Percentiles rank a stretch among this genome's conserved stretches.
Evolutionary conservation across 2,888 invertebrate genomes (phyloP).

Genomic region (Himalopsyche tibetana): DNA sequence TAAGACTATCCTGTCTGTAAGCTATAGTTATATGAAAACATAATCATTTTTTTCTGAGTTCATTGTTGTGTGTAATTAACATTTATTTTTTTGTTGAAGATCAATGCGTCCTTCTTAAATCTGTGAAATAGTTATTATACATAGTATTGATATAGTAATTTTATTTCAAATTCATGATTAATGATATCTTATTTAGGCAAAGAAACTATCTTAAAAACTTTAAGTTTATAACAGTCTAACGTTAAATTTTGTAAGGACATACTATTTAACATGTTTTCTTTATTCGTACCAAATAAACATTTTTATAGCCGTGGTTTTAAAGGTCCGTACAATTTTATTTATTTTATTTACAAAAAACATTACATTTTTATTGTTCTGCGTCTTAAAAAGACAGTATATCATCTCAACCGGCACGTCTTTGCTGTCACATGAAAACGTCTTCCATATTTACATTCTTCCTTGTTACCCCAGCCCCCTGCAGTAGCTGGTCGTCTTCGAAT

Average conservation of each 20-base stretch:
- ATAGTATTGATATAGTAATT: conserved; percentile 29
- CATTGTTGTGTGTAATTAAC: no score
- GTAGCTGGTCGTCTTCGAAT: conserved; percentile 84
- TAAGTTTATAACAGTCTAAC: conserved; percentile 18
- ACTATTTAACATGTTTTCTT: conserved; percentile 17
- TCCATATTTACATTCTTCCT: conserved; percentile 76
- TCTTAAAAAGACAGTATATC: conserved; percentile 59
- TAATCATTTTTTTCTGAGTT: no score
- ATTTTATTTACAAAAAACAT: conserved; percentile 22
- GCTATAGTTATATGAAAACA: no score
- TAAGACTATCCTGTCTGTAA: no score
- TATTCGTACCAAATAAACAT: neutral
- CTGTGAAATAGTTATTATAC: conserved; percentile 7
- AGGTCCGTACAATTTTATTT: neutral
- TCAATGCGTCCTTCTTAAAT: neutral
- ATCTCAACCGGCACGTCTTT: conserved; percentile 64
- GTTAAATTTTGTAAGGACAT: neutral
- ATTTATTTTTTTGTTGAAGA: neutral
- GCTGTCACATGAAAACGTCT: conserved; percentile 89
- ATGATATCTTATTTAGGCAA: conserved; percentile 31
- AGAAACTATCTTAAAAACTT: conserved; percentile 22
- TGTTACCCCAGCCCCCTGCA: conserved; percentile 68
- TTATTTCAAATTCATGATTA: conserved; percentile 15
- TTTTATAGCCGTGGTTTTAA: neutral
- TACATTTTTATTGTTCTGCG: conserved; percentile 1